Percentiles rank a stretch among this genome's conserved stretches.
Conservation (phyloP, 2,113 vertebrate species). For the Thermophis baileyi region DNA sequence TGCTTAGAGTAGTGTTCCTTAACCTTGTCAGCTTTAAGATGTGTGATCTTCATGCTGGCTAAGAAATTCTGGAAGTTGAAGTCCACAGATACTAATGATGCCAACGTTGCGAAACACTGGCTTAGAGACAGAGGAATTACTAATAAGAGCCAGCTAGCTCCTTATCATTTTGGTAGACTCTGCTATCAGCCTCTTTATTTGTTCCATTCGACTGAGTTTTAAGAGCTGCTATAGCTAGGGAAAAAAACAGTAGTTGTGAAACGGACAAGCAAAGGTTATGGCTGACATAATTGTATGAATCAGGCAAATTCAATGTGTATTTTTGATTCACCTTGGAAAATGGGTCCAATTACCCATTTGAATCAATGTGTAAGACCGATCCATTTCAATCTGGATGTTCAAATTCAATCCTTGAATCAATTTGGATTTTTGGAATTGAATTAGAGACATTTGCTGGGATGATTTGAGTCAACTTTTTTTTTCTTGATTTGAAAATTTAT, state of each 20-base stretch:
- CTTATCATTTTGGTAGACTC: not conserved
- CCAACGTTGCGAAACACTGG: not conserved
- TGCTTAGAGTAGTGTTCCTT: not conserved
- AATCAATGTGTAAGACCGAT: not conserved
- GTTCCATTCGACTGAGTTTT: not conserved
- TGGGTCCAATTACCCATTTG: not conserved
- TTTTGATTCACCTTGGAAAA: not conserved
- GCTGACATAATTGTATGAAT: not conserved
- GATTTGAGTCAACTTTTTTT: not conserved
- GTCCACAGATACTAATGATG: not conserved
- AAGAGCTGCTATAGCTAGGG: not conserved
- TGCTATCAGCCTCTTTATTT: not conserved
- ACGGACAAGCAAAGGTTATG: not conserved
- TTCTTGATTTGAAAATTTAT: not conserved
- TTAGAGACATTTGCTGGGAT: not conserved
- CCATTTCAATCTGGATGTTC: not conserved
- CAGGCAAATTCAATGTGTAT: not conserved
- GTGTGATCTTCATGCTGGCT: not conserved
- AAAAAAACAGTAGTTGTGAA: not conserved
- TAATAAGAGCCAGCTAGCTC: not conserved
- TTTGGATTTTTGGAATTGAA: not conserved
- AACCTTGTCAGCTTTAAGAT: not conserved
- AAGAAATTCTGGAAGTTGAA: not conserved
- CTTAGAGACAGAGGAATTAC: not conserved
- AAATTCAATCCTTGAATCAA: not conserved